These are phyloP conservation scores for Ovis canadensis DNA, from an alignment of 2,113 vertebrate species.

Conservation along the genomic window DNA sequence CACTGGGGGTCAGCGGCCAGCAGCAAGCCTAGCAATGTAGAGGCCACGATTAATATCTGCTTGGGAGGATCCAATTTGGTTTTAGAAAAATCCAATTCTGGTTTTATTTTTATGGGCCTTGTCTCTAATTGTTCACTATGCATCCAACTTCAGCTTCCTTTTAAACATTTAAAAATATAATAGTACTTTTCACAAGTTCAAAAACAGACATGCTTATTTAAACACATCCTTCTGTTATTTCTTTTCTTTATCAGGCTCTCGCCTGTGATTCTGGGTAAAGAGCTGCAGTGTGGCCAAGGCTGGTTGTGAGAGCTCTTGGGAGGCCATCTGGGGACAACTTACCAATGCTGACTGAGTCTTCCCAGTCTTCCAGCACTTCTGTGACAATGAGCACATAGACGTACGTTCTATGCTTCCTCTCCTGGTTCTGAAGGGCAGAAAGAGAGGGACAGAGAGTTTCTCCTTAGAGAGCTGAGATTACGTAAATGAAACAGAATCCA, in stretches of 20 bases:
- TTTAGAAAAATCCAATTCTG: background rate
- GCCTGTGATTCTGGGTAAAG: background rate
- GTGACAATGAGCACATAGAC: slow-evolving; percentile 98
- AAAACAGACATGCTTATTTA: background rate
- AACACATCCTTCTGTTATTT: background rate
- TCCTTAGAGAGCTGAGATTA: background rate
- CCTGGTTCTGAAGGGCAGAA: slow-evolving; percentile 86
- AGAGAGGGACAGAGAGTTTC: background rate
- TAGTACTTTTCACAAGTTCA: background rate
- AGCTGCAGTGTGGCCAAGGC: background rate
- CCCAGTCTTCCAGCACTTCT: slow-evolving; percentile 97
- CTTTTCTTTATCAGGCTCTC: background rate
- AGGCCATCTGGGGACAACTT: slow-evolving; percentile 57
- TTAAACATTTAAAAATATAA: background rate
- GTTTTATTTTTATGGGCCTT: background rate
- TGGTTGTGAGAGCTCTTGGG: background rate
- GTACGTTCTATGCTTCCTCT: slow-evolving; percentile 97
- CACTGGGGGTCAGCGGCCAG: background rate
- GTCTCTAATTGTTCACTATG: background rate
- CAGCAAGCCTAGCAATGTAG: background rate
- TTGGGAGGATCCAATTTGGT: background rate
- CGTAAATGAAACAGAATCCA: background rate
- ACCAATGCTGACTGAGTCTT: slow-evolving; percentile 98
- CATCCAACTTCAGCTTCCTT: background rate
- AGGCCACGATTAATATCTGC: background rate